Evolutionary conservation across 2,888 invertebrate genomes (phyloP), one percentile per base, ranked within the genome.

Genomic region (Lucinisca nassula): DNA sequence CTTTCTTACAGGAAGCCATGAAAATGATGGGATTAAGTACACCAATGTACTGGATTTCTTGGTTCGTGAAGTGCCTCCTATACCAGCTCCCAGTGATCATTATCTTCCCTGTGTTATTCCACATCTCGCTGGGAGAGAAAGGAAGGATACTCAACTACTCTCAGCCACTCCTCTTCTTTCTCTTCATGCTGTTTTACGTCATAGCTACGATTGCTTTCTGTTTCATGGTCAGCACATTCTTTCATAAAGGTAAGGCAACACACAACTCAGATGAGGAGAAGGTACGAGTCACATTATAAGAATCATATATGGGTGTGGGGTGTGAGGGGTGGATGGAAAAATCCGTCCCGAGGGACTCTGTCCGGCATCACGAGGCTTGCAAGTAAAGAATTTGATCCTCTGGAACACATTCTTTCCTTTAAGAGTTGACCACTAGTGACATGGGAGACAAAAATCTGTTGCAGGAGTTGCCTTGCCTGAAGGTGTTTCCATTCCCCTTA

Each of bases 1-100:
- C n/a, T n/a, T 61, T 21, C 30, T 80, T 67, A 40, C 96, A 98
- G 98, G 98, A 98, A 97, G 97, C 98, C 0, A 98, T 98, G 98
- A 98, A 98, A 97, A 98, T 98, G 96, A 98, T 98, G 98, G 98
- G 98, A 4, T 96, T 98, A 35, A 97, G 97, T 37, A 97, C 98
- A 45, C 98, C 98, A 97, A 96, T 98, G 88, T 98, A 98, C 94
- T 98, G 98, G 98, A 96, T 97, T 0, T 98, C 98, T 0, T 98
- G 98, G 98, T 98, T 98, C 95, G 97, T 97, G 40, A 98, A 98
- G 95, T 97, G 97, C 75, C 97, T 98, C 90, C 91, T 98, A 2
- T 97, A 97, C 94, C 97, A 98, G 79, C 91, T 97, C 0, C 94
- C 98, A 40, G 97, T 98, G 0, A 96, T 97, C 0, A 91, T 97